Base-by-base conservation (phyloP, 2,888 invertebrate species). In the Leucania comma region DNA sequence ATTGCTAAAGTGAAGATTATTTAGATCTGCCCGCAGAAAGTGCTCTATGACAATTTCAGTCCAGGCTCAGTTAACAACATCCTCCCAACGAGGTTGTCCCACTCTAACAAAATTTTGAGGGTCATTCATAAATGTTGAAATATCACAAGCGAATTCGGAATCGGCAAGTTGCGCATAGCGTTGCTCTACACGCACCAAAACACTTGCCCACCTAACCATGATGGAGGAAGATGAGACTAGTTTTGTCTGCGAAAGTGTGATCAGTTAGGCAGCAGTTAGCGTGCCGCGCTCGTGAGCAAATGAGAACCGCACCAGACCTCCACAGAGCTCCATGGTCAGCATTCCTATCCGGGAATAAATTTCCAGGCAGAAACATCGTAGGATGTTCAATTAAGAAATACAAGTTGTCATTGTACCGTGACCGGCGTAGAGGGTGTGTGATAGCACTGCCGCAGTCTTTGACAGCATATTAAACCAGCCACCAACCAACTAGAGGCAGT, bases 271-370 rank as follows among this genome's bases (percentile, higher is more conserved):
- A 20, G 64, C n/a, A n/a, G 4, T 10, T 8, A 38, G 38, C 0
- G 50, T 20, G 64, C 32, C 35, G 35, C 35, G 24, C 74, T 26
- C 46, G 69, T 69, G 64, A 61, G 80, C 56, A 61, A 50, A 66
- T 56, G 61, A 67, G 71, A 68, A 68, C 59, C 22, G 42, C 12
- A 53, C 26, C n/a, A n/a, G 12, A 20, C 6, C 35, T 46, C 8
- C 35, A 24, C 20, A 20, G 26, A 53, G 24, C 22, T 22, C 22
- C 42, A 9, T 22, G 20, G 26, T 4, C 14, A 3, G 42, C 29
- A 38, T 32, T 3, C 3, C 9, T 46, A 17, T 32, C 20, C 14
- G 4, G 22, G 35, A 14, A 4, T n/a, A 24, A 42, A 24, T 32
- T 22, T 32, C 14, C 22, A 9, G 2, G 12, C 12, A 20, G 6